Percentiles rank a stretch among this genome's conserved stretches.
These are phyloP conservation scores for Polypterus bichir DNA, from an alignment of 2,113 vertebrate species.

Conservation along the genomic window DNA sequence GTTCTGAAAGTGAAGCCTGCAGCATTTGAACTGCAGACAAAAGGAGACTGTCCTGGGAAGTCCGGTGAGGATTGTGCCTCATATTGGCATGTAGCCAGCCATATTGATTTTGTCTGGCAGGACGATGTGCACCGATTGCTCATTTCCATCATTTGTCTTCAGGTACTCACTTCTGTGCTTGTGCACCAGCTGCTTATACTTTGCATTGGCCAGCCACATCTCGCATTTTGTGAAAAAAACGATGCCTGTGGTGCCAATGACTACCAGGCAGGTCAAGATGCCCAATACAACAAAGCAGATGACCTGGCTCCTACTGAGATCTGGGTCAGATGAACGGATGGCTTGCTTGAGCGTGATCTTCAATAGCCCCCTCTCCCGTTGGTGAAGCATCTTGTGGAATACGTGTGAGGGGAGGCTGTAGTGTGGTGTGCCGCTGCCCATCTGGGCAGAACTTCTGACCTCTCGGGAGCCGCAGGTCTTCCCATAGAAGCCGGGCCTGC, in stretches of 20 bases:
- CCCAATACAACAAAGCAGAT: slow-evolving; percentile 82
- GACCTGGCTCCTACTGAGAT: slow-evolving; percentile 76
- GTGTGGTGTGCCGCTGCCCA: slow-evolving; percentile 36
- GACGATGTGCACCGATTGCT: slow-evolving; percentile 77
- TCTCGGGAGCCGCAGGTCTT: slow-evolving; percentile 46
- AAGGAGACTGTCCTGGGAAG: not conserved
- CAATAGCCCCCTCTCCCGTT: slow-evolving; percentile 58
- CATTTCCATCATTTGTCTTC: slow-evolving; percentile 49
- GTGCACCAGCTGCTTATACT: slow-evolving; percentile 65
- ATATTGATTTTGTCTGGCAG: slow-evolving; percentile 80
- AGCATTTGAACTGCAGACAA: not conserved
- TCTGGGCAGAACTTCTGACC: slow-evolving; percentile 34
- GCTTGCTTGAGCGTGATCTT: slow-evolving; percentile 83
- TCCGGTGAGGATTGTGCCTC: not conserved
- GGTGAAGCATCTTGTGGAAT: slow-evolving; percentile 57
- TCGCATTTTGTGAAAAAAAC: slow-evolving; percentile 84
- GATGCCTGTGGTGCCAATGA: slow-evolving; percentile 74
- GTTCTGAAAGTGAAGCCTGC: not conserved
- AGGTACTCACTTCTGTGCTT: slow-evolving; percentile 73
- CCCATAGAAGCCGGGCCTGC: slow-evolving; percentile 59
- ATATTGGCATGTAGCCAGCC: slow-evolving; percentile 36
- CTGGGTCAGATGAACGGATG: slow-evolving; percentile 47
- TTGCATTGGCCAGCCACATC: slow-evolving; percentile 73
- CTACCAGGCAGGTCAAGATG: slow-evolving; percentile 78
- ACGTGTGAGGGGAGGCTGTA: slow-evolving; percentile 52